A percentile compares a stretch with the other conserved stretches of the same genome.
These are phyloP conservation scores for Loripinus fragilis DNA, from an alignment of 2,888 invertebrate genomes.

Conservation along the genomic window DNA sequence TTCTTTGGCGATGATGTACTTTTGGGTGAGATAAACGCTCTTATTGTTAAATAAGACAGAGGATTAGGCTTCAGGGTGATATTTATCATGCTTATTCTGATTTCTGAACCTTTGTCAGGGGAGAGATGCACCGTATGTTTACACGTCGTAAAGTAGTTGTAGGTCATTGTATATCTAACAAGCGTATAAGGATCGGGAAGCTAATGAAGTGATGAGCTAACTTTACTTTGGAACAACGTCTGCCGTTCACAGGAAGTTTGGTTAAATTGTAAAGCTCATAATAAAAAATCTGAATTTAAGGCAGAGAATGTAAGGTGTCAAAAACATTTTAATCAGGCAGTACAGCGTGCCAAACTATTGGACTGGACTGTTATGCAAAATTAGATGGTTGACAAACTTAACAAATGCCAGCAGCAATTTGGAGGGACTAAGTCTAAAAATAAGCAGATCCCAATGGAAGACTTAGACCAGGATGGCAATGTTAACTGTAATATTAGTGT, in stretches of 20 bases:
- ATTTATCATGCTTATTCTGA: too few relatives aligned
- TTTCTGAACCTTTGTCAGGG: too few relatives aligned
- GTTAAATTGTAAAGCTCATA: too few relatives aligned
- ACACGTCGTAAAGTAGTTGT: too few relatives aligned
- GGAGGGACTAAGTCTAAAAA: constrained; percentile 22
- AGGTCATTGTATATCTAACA: too few relatives aligned
- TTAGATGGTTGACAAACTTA: neutral
- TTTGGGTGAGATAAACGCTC: constrained; percentile 11
- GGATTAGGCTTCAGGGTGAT: constrained; percentile 21
- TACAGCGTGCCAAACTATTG: constrained; percentile 10
- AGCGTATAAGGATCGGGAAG: too few relatives aligned
- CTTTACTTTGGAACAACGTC: too few relatives aligned
- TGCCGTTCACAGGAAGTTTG: too few relatives aligned
- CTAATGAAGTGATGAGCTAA: too few relatives aligned
- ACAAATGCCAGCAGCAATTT: constrained; percentile 1
- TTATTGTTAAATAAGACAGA: neutral
- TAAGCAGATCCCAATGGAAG: constrained; percentile 13
- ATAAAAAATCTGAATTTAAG: neutral
- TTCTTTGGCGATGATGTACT: neutral
- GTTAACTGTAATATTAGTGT: neutral
- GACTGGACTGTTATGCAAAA: constrained; percentile 1
- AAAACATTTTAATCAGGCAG: constrained; percentile 1
- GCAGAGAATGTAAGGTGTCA: neutral
- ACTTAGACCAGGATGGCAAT: constrained; percentile 2
- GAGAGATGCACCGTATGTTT: too few relatives aligned